A percentile compares a stretch with the other conserved stretches of the same genome.
Conservation (phyloP, 2,113 vertebrate species). For the Ophthalmolycus amberensis region DNA sequence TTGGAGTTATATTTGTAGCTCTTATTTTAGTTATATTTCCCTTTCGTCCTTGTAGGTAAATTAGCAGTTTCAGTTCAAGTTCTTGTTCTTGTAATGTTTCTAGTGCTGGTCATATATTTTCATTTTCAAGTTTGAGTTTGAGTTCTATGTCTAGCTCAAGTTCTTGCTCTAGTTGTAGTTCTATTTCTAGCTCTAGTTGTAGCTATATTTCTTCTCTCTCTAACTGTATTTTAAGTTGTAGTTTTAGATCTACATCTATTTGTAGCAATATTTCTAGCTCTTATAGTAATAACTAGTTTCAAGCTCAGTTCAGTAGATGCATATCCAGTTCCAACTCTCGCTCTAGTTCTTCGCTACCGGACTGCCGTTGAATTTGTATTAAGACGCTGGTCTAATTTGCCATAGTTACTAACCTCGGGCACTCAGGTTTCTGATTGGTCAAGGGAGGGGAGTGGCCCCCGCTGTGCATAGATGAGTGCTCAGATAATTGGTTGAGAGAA, state of each 20-base stretch:
- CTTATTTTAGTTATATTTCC: background rate
- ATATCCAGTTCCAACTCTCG: background rate
- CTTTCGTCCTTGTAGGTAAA: background rate
- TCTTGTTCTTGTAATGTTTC: background rate
- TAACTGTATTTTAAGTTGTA: background rate
- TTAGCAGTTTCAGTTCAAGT: background rate
- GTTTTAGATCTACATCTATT: background rate
- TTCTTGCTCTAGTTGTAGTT: background rate
- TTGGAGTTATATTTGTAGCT: background rate
- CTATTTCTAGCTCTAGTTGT: background rate
- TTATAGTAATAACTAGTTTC: background rate
- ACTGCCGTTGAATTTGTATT: slow-evolving; percentile 57
- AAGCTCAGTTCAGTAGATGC: background rate
- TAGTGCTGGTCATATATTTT: background rate
- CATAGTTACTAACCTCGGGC: slow-evolving; percentile 70
- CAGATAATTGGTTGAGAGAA: slow-evolving; percentile 81
- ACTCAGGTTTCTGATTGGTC: slow-evolving; percentile 72
- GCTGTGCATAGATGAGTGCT: slow-evolving; percentile 77
- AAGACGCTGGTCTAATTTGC: slow-evolving; percentile 47
- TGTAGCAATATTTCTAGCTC: background rate
- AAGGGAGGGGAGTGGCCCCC: slow-evolving; percentile 69
- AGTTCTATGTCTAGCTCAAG: background rate
- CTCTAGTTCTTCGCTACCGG: background rate
- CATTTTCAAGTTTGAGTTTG: background rate
- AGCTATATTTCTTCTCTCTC: background rate